Base-by-base conservation (phyloP, 53 echinoderm and acorn worm species). In the Zoroaster sp. region DNA sequence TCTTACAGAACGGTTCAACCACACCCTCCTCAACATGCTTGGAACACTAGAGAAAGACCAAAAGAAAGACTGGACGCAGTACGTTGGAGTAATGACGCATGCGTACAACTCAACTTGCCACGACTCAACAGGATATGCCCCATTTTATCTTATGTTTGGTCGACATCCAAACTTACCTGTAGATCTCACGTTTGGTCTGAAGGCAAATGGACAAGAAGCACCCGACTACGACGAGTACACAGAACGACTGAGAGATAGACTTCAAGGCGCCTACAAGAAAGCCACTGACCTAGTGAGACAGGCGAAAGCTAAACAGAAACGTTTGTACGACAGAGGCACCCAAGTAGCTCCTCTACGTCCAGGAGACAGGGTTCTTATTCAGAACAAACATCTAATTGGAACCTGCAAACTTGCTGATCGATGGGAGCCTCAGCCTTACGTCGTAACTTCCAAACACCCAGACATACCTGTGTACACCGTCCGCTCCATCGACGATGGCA, bases 361-460 rank as follows among this genome's bases (percentile, higher is more conserved):
- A 3, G 88, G 75, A 7, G 92, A 92, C 38, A 63, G 74, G 43
- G 92, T 92, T 8, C 46, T 92, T n/a, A 68, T 92, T 15, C 39
- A 81, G 35, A 79, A 79, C 31, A 68, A 88, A n/a, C 88, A 78
- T 0, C 65, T 92, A n/a, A 72, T 59, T 46, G 88, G 88, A 33
- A 52, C 82, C 5, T 69, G 80, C 25, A 91, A 91, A 32, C 73
- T 91, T 9, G 78, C 67, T 13, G 82, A 78, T 38, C 34, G 66
- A 55, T 92, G 92, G 92, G 80, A 82, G 18, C 13, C 75, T 14
- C 40, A 80, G 3, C 41, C 73, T 7, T 88, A 81, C 68, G 15
- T 41, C 14, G 83, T 92, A 5, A 51, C 59, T 13, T 72, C 86
- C 3, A 86, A n/a, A n/a, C n/a, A n/a, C n/a, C n/a, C n/a, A n/a